Base-by-base conservation (phyloP, 2,888 invertebrate genomes). In the Eristalis intricaria region DNA sequence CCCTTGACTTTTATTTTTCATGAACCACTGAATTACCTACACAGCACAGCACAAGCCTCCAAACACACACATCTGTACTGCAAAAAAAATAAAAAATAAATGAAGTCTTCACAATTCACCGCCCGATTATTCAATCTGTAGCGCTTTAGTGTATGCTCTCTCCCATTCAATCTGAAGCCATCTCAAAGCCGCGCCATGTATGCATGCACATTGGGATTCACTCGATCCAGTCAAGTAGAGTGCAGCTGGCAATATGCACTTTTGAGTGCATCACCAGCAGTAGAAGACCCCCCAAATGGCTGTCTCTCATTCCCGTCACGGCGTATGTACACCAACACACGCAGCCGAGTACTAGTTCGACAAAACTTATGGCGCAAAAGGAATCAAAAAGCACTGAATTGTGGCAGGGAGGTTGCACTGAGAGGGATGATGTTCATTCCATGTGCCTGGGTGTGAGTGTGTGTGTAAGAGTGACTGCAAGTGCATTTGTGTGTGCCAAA, bases 111-210 rank as follows among this genome's bases (percentile, higher is more conserved):
- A 64, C 76, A 50, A 77, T 85, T 81, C 81, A 85, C 73, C 81
- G 76, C 77, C 65, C 64, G 73, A 85, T 82, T 82, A 81, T 85
- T 81, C 73, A 82, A 85, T 85, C 80, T 76, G 70, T 79, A 69
- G 74, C 63, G 32, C 35, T 38, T 11, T 40, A 19, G 38, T 50
- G 19, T 50, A 19, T 19, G n/a, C n/a, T 32, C 43, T 32, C 43
- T 43, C 43, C 60, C 19, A 60, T 29, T 60, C 26, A 60, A 60
- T 26, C 60, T 13, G 60, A 60, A 60, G 26, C 13, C 60, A 60
- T 23, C 26, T 60, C 26, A 19, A 26, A 60, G 60, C 26, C 60
- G 60, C 26, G 26, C 26, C 60, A 60, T 60, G 26, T 60, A 26
- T 60, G 50, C 19, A 8, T 50, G 50, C 19, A 50, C 19, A 50